phyloP scores from a whole-genome alignment of 2,888 invertebrate species.

The Leptodirus hochenwartii region DNA sequence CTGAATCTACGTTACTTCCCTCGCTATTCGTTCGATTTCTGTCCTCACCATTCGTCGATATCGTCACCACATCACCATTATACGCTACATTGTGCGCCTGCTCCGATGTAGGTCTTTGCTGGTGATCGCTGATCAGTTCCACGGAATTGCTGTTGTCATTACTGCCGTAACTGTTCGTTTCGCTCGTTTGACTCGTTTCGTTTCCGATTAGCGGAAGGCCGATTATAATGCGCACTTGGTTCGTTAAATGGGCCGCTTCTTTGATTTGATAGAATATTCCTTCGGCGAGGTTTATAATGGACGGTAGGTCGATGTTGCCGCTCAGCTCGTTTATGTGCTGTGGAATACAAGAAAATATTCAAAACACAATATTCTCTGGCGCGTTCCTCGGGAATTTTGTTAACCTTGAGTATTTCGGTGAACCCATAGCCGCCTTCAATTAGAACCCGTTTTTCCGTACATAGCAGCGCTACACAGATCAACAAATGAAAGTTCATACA shows the following conservation, averaged over 20 bases:
- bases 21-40: too few relatives aligned
- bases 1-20: too few relatives aligned
- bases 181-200: too few relatives aligned
- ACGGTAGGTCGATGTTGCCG: conserved; percentile 65
- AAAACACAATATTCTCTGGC: not conserved
- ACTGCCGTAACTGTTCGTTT: too few relatives aligned
- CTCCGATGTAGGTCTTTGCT: too few relatives aligned
- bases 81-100: too few relatives aligned
- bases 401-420: conserved; percentile 86
- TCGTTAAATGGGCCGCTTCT: conserved; percentile 47
- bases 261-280: conserved; percentile 81
- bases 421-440: conserved; percentile 87
- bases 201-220: conserved; percentile 35
- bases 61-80: too few relatives aligned
- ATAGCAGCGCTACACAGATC: conserved; percentile 84
- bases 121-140: too few relatives aligned
- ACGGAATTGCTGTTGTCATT: too few relatives aligned
- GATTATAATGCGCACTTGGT: conserved; percentile 51
- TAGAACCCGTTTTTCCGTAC: conserved; percentile 70
- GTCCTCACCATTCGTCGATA: too few relatives aligned
- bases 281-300: conserved; percentile 72
- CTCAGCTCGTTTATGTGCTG: conserved; percentile 94
- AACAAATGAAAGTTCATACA: conserved; percentile 90
- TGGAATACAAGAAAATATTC: conserved; percentile 13
- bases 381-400: conserved; percentile 9